Base-by-base conservation (phyloP, 2,888 invertebrate species). In the Drosophila ezoana region DNA sequence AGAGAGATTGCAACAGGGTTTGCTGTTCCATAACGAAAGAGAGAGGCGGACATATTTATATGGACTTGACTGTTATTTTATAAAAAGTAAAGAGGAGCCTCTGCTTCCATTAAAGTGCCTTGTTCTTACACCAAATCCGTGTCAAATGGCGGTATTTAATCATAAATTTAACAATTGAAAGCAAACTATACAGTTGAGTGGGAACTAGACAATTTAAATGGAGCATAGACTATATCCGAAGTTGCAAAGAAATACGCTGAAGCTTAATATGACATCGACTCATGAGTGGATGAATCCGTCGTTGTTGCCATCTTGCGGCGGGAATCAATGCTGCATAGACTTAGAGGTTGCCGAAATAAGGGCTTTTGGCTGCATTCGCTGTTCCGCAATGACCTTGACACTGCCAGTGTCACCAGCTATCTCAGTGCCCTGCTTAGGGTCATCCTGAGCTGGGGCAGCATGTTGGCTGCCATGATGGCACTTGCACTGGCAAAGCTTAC, bases 331-430 rank as follows among this genome's bases (percentile, higher is more conserved):
- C 41, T 73, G 43, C 1, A 32, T n/a, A 9, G 54, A n/a, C 23
- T 61, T 28, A 9, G 69, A 43, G 4, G 35, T 20, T 9, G 44
- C 14, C 16, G 61, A 8, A 0, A 61, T 11, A 6, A 54, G 23
- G 4, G n/a, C 13, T 0, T 23, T 4, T 8, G 67, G 5, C 11
- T 20, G 41, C 4, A 28, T 1, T 1, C 45, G 23, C 23, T 20
- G 23, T 0, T 54, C 66, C 10, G 33, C 0, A 13, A 53, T 52
- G 13, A 4, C 4, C n/a, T 33, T 54, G n/a, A 20, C 33, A 14
- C n/a, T 35, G 32, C 28, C 41, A 2, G 59, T 23, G n/a, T 73
- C 67, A 1, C 52, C 74, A 8, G 67, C 33, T 0, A 53, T 8
- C 28, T 72, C 56, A 3, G 59, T 10, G 18, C 28, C 3, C 14